Conservation (phyloP, 2,888 invertebrate species). For the Tanypteryx hageni region DNA sequence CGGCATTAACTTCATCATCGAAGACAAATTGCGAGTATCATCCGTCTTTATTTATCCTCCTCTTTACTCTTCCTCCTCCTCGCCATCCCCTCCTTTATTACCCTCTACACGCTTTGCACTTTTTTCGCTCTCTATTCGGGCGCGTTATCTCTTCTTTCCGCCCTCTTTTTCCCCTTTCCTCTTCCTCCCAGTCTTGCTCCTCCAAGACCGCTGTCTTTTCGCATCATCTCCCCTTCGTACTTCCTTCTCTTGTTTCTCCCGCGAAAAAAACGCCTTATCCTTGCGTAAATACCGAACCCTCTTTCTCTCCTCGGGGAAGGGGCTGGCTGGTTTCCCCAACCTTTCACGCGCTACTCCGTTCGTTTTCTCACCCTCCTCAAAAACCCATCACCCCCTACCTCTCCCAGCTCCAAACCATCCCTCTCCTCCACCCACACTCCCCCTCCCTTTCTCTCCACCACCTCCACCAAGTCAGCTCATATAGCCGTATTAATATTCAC, state of each 20-base stretch:
- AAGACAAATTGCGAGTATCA: conserved; percentile 20
- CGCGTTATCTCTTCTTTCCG: not conserved
- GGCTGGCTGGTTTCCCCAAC: too few species aligned
- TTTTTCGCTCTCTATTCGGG: not conserved
- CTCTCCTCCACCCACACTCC: not conserved
- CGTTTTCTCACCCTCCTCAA: not conserved
- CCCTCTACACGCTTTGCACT: not conserved
- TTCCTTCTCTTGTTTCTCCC: not conserved
- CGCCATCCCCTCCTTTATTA: not conserved
- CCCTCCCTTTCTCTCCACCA: not conserved
- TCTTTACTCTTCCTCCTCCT: not conserved
- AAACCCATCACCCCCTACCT: not conserved
- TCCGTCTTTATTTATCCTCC: conserved; percentile 1
- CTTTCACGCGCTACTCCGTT: not conserved
- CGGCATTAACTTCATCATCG: conserved; percentile 23
- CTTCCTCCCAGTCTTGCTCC: not conserved
- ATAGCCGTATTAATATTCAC: conserved; percentile 61
- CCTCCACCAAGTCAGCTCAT: conserved; percentile 60
- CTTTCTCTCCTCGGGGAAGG: not conserved
- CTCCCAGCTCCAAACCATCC: not conserved
- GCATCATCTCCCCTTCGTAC: not conserved
- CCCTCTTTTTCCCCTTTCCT: not conserved
- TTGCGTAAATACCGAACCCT: not conserved
- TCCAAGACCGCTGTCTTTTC: not conserved
- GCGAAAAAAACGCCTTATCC: not conserved